Base-by-base conservation (phyloP, 1,140 invertebrate species). In the Euglossa dilemma region DNA sequence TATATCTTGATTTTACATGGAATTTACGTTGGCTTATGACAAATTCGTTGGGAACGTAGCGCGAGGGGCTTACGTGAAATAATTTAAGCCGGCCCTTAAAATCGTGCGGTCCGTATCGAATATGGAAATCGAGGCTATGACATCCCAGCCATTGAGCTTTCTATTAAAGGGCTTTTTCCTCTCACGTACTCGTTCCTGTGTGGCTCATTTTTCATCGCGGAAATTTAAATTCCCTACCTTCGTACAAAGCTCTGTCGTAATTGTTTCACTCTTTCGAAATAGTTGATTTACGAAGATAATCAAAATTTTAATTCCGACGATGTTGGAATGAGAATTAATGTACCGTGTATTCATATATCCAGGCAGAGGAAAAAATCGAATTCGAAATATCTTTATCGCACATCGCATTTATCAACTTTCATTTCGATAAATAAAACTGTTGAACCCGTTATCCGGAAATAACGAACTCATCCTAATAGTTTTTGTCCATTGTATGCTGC, bases 1-100 rank as follows among this genome's bases (percentile, higher is more conserved):
- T 66, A 64, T 77, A 77, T 77, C 47, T 77, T 77, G 74, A 66
- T 77, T 73, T 73, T 67, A 77, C 74, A 66, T 54, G 47, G 61
- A 66, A 52, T 66, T 52, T 36, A 25, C 47, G 28, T 50, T 47
- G 25, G 74, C 47, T 77, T 52, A 43, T 66, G 74, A 77, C 47
- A 77, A 66, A 66, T 77, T 66, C 61, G 28, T 47, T 59, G 61
- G 54, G 61, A 66, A 66, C 74, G 47, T 25, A 54, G 57, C 47
- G 63, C 11, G 28, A 36, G 8, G 36, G 63, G 63, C 36, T 64
- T 64, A 64, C 7, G 61, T 36, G 74, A 66, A 66, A 66, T 66
- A 77, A 77, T 77, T 77, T 77, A 66, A 77, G 61, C 64, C 47
- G 28, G 28, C 28, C 28, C 47, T 77, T 77, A 36, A 66, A 66